Evolutionary conservation across 2,797 vertebrate genomes (phyloP).

Genomic region (Pampus argenteus): DNA sequence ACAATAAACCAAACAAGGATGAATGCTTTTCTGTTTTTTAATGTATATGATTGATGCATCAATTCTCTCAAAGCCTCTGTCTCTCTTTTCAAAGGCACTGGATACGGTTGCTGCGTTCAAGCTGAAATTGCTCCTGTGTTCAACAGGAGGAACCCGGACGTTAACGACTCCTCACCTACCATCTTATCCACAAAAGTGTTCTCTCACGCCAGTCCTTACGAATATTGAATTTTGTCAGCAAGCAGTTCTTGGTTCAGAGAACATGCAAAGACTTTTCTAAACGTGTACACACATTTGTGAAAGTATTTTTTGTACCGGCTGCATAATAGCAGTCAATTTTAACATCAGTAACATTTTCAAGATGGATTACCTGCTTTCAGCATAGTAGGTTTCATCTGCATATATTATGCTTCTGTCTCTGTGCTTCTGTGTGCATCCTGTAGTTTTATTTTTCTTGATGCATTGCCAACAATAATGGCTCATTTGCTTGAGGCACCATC

Average conservation of each 20-base stretch:
- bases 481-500: constrained; percentile 63
- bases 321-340: constrained; percentile 37
- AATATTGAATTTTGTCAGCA: constrained; percentile 24
- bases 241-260: constrained; percentile 32
- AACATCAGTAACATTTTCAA: constrained; percentile 48
- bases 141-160: constrained; percentile 45
- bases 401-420: constrained; percentile 50
- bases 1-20: constrained; percentile 26
- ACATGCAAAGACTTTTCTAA: constrained; percentile 10
- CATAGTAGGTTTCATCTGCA: constrained; percentile 50
- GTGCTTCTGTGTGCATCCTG: constrained; percentile 49
- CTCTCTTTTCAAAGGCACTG: constrained; percentile 67
- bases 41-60: constrained; percentile 12
- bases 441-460: constrained; percentile 60
- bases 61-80: constrained; percentile 45
- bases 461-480: constrained; percentile 63
- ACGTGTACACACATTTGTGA: constrained; percentile 20
- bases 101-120: constrained; percentile 9
- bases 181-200: constrained; percentile 15
- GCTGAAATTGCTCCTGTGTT: constrained; percentile 46
- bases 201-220: constrained; percentile 5
- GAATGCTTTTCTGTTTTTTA: constrained; percentile 13
- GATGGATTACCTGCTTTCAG: constrained; percentile 62
- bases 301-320: constrained; percentile 44
- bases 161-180: constrained; percentile 45